Conservation (phyloP, 2,113 vertebrate species). For the Dipodomys ordii region DNA sequence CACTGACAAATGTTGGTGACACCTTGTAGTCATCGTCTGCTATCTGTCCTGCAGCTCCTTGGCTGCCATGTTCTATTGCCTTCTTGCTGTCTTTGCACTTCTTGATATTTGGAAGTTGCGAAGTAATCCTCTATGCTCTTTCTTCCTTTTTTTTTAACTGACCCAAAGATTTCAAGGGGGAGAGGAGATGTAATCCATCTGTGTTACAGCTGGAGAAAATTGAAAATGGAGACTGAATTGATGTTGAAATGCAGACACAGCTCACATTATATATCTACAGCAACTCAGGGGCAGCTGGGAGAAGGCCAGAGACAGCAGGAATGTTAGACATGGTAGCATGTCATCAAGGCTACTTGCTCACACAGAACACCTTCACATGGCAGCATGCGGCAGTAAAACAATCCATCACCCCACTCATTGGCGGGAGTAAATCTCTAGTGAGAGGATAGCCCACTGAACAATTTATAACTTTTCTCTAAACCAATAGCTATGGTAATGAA, state of each 20-base stretch:
- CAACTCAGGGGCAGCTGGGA: neutral
- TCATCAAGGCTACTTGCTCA: rapidly evolving
- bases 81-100: constrained; percentile 41
- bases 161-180: constrained; percentile 3
- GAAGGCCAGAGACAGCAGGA: rapidly evolving
- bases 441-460: neutral
- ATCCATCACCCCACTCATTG: neutral
- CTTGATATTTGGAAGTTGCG: constrained; percentile 5
- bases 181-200: constrained; percentile 23
- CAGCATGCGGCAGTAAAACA: rapidly evolving
- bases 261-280: too few relatives aligned
- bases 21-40: neutral
- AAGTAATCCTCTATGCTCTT: neutral
- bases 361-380: neutral
- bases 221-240: neutral
- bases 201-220: constrained; percentile 23
- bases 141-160: constrained; percentile 3
- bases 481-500: neutral
- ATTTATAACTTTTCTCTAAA: neutral
- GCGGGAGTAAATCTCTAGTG: neutral
- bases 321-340: neutral
- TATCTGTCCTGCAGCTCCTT: neutral
- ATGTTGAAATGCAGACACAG: constrained; percentile 26
- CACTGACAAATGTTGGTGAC: neutral
- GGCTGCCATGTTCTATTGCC: neutral